Conservation (phyloP, 2,113 vertebrate genomes). For the Melanerpes formicivorus region DNA sequence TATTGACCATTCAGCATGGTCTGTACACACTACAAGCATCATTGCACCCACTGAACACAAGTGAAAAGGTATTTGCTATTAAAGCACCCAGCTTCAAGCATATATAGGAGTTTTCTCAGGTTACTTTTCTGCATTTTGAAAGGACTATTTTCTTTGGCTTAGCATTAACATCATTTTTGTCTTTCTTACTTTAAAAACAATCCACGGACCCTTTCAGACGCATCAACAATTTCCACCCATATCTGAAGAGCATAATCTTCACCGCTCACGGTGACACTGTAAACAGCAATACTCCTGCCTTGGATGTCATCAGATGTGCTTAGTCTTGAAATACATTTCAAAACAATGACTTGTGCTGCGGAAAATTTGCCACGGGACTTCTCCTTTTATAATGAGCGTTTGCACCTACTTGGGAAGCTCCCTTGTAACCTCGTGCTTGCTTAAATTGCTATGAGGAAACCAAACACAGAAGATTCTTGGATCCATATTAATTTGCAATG, state of each 20-base stretch:
- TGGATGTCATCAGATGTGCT: background rate
- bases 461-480: background rate
- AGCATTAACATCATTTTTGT: background rate
- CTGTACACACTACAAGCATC: background rate
- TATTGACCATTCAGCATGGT: constrained; percentile 5
- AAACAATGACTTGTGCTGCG: background rate
- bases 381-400: background rate
- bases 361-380: constrained; percentile 10
- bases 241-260: background rate
- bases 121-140: background rate
- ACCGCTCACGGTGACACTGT: background rate
- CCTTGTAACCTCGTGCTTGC: background rate
- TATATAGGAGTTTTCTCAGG: background rate
- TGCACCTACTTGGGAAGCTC: background rate
- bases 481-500: background rate
- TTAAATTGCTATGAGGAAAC: background rate
- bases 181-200: background rate
- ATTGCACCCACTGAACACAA: background rate
- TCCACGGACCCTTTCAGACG: background rate
- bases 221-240: background rate
- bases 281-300: background rate
- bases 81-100: background rate
- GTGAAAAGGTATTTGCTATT: background rate
- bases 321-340: constrained; percentile 11
- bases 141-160: background rate